Evolutionary conservation across 2,888 invertebrate species (phyloP), one percentile per base, ranked within the genome.

Genomic region (Metacarcinus magister): DNA sequence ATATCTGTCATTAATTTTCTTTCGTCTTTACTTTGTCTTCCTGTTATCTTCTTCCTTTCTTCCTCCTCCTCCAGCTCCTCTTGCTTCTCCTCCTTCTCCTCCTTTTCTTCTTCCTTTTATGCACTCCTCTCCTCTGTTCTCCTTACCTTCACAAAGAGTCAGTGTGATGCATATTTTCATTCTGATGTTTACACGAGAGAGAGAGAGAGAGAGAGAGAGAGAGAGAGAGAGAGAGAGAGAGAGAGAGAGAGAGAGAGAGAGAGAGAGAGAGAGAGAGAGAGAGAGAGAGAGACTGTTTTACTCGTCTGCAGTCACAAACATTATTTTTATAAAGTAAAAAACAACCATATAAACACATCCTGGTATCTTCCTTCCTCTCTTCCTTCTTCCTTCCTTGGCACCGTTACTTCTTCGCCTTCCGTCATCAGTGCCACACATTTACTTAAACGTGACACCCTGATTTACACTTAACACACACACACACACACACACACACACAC

Each of bases 171-270:
- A 23, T 67, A 67, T 67, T 67, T 67, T 67, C 67, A 23, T 67
- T 67, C n/a, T 67, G 67, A 67, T 67, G 67, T 67, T 67, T 67
- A 67, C 67, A 60, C 60, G 60, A 60, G 60, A 60, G 60, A 60
- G 60, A 60, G 60, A 60, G 60, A 10, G 60, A 60, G 60, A 60
- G 60, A 60, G 60, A 60, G 60, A 60, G 60, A 60, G 60, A 60
- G 60, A 60, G 60, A 60, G 60, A 60, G 60, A 60, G 60, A 60
- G 60, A 60, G 60, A 60, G 60, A 60, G 67, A 67, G 67, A 67
- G 67, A 67, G 67, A 67, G 67, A 67, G 67, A 67, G 67, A 67
- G 67, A 67, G 67, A 67, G 67, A 67, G 67, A 67, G 67, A 67
- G 67, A 67, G 67, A 67, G 67, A 67, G 67, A 67, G 67, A 67